phyloP scores from a whole-genome alignment of 2,888 invertebrate genomes.

The Carpatolechia fugitivella region DNA sequence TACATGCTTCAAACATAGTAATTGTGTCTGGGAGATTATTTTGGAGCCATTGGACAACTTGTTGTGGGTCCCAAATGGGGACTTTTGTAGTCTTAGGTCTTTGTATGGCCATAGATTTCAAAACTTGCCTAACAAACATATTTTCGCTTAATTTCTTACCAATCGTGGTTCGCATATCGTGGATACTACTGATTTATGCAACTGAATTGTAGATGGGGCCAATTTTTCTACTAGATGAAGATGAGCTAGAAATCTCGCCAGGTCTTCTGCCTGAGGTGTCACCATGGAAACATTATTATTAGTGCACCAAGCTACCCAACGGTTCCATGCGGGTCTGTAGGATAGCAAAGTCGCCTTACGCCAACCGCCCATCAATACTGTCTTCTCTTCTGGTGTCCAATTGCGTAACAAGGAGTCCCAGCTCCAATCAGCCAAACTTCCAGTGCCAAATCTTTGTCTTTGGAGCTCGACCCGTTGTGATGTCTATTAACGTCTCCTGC shows the following conservation, averaged over 20 bases:
- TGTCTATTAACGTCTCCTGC: background rate
- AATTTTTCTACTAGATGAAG: background rate
- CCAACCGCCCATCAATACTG: background rate
- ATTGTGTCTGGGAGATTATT: background rate
- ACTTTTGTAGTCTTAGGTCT: background rate
- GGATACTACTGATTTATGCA: background rate
- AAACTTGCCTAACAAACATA: background rate
- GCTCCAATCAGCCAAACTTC: background rate
- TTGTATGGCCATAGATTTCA: background rate
- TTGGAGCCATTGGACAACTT: background rate
- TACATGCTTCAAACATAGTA: background rate
- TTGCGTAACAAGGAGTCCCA: background rate
- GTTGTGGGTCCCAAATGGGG: background rate
- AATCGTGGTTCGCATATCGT: background rate
- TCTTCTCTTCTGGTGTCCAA: background rate
- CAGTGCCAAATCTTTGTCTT: background rate
- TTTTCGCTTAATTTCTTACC: background rate
- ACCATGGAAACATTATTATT: background rate
- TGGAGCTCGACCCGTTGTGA: background rate
- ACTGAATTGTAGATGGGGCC: background rate
- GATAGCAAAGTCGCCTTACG: background rate
- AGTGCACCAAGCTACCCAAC: background rate
- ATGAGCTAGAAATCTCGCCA: background rate
- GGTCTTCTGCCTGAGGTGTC: background rate
- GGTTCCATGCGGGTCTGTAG: background rate